Evolutionary conservation across 2,797 vertebrate species (phyloP), one percentile per base, ranked within the genome.

Genomic region (Salarias fasciatus): DNA sequence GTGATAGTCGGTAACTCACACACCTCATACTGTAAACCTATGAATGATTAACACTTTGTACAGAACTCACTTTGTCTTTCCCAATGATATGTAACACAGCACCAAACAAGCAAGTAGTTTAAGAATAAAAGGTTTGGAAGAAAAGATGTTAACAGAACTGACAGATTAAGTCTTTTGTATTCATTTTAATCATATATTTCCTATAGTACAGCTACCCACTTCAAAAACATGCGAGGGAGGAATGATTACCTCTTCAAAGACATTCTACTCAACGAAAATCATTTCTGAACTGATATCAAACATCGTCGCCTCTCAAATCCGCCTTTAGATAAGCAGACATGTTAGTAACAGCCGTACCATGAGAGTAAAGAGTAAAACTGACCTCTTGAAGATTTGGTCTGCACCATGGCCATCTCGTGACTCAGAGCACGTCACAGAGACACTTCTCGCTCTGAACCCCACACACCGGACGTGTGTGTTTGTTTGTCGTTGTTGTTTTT

Each of bases 301-400:
- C 33, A 29, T 2, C 9, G 3, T 18, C 61, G 49, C 30, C 4
- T 0, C 31, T 54, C 0, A 42, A 52, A 74, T 46, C 29, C 2
- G 18, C 11, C 47, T 59, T 18, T 28, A 63, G 72, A 18, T 29
- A 54, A 51, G 31, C 2, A n/a, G 13, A 47, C 12, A 12, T 8
- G 24, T 11, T 4, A n/a, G 30, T 13, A 30, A 41, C 28, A 38
- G 6, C 0, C 38, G 28, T 15, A 60, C 38, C n/a, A 45, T 29
- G 31, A 28, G 45, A 72, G 1, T 28, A 38, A 0, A 50, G 35
- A 15, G 15, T 42, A 51, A 55, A 57, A 92, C 92, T 79, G 68
- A 94, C 96, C 96, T 95, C 91, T 93, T 73, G 89, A 86, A 70
- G 90, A 80, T 62, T 91, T 94, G 57, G 43, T 54, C 75, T 89